Percentiles rank a stretch among this genome's conserved stretches.
Conservation (phyloP, 2,113 vertebrate genomes). For the Synodontis membranacea region DNA sequence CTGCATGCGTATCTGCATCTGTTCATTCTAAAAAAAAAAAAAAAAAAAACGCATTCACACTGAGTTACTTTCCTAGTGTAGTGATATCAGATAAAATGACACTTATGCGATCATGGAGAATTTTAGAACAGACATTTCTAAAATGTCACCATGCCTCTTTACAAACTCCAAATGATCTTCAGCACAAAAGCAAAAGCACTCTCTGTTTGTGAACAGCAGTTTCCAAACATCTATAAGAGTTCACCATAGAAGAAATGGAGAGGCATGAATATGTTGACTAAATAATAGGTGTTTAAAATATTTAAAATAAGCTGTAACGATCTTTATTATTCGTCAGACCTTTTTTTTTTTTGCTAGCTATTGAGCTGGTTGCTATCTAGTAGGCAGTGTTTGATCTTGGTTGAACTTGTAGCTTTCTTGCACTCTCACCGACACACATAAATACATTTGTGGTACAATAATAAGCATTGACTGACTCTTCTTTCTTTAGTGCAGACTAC, state of each 20-base stretch:
- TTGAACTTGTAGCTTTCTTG: not conserved
- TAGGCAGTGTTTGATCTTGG: not conserved
- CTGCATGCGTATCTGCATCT: not conserved
- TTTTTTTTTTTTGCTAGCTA: not conserved
- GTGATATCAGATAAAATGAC: not conserved
- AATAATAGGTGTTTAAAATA: not conserved
- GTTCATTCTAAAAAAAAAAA: not conserved
- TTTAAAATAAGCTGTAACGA: not conserved
- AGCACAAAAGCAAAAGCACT: not conserved
- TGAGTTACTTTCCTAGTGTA: not conserved
- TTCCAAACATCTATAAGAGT: not conserved
- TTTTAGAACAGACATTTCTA: not conserved
- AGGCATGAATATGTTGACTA: not conserved
- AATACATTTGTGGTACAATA: not conserved
- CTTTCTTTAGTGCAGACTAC: not conserved
- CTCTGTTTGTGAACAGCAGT: not conserved
- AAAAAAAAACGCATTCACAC: not conserved
- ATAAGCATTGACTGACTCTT: not conserved
- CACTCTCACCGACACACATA: not conserved
- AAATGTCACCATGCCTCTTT: not conserved
- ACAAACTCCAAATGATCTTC: not conserved
- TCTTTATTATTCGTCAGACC: not conserved
- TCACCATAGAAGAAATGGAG: not conserved
- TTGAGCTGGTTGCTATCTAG: not conserved
- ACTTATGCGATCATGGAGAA: not conserved